These are phyloP conservation scores for Tapera naevia DNA, from an alignment of 2,797 vertebrate genomes.

Conservation along the genomic window DNA sequence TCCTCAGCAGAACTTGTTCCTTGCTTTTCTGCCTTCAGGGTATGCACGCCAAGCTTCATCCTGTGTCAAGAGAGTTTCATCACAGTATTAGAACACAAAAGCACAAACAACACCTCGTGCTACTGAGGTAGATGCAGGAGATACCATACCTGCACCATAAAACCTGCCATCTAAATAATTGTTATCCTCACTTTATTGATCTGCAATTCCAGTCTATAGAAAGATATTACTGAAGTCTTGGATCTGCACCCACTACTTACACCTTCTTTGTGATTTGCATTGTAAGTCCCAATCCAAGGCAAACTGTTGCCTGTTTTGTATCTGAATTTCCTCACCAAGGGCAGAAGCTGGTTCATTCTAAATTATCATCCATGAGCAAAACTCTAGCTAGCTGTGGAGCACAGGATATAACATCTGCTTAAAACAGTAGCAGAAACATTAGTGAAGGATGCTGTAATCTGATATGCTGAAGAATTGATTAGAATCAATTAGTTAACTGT, in stretches of 20 bases:
- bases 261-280: not conserved
- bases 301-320: not conserved
- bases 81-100: not conserved
- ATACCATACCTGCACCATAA: accelerated
- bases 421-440: not conserved
- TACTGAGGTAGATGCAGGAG: not conserved
- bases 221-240: not conserved
- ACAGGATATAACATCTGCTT: not conserved
- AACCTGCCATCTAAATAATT: not conserved
- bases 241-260: not conserved
- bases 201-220: not conserved
- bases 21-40: not conserved
- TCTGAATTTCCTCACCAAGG: not conserved
- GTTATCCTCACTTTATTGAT: not conserved
- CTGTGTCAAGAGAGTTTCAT: not conserved
- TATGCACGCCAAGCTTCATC: accelerated
- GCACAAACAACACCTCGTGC: not conserved
- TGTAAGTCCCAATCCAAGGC: not conserved
- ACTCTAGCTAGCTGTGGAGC: not conserved
- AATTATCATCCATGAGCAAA: not conserved
- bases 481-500: not conserved
- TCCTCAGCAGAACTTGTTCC: not conserved
- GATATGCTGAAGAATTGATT: not conserved
- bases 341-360: not conserved
- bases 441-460: not conserved